A percentile compares a stretch with the other conserved stretches of the same genome.
These are phyloP conservation scores for Propithecus deckenii DNA, from an alignment of 2,797 vertebrate species.

Conservation along the genomic window DNA sequence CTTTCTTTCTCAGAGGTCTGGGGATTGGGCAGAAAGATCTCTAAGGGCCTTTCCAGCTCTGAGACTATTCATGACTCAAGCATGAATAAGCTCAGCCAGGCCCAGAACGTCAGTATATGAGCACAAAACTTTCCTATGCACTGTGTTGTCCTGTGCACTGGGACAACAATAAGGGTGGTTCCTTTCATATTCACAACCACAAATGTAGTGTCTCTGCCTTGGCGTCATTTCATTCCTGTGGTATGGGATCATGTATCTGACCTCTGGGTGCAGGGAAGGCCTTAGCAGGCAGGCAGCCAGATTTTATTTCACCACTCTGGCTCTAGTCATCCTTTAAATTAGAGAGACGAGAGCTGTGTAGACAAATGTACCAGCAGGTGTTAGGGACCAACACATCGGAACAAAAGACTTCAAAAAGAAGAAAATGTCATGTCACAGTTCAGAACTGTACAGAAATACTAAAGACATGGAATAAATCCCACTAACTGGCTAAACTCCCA, in stretches of 20 bases:
- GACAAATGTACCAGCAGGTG: slow-evolving; percentile 28
- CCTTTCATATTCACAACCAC: not conserved
- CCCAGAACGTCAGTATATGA: not conserved
- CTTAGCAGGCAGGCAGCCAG: not conserved
- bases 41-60: not conserved
- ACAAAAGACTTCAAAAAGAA: not conserved
- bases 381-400: not conserved
- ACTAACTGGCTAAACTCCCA: not conserved
- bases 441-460: slow-evolving; percentile 31
- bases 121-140: not conserved
- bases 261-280: not conserved
- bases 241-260: not conserved
- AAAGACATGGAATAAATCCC: not conserved
- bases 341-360: not conserved
- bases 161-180: not conserved
- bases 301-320: not conserved
- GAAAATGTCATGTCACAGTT: not conserved
- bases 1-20: slow-evolving; percentile 8
- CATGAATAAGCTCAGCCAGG: not conserved
- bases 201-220: not conserved
- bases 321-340: slow-evolving; percentile 8
- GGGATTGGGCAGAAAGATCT: not conserved
- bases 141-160: not conserved
- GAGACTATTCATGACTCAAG: not conserved
- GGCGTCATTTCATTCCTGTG: not conserved